Conservation (phyloP, 2,888 invertebrate species). For the Tridacna crocea region DNA sequence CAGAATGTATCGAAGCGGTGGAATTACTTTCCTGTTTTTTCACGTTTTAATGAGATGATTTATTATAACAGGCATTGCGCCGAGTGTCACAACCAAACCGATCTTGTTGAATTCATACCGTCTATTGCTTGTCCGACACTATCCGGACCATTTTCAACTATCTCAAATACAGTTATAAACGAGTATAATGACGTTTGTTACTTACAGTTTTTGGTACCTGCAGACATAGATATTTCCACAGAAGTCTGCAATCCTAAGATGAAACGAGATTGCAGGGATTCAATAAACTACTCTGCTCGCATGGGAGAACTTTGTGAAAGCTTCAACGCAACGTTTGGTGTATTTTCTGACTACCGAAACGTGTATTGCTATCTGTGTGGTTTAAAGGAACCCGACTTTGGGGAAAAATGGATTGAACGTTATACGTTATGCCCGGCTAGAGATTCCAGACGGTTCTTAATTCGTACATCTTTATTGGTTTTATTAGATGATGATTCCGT, state of each 20-base stretch:
- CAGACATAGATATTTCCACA: not conserved
- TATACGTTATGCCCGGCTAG: not conserved
- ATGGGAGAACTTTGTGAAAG: not conserved
- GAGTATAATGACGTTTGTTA: not conserved
- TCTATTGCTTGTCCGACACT: not conserved
- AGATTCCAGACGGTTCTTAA: not conserved
- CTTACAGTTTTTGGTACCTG: not conserved
- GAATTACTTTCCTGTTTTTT: not conserved
- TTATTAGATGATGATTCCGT: not conserved
- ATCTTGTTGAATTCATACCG: not conserved
- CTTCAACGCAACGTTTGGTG: not conserved
- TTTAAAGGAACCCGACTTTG: not conserved
- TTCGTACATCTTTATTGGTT: not conserved
- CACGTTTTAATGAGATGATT: not conserved
- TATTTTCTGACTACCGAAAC: not conserved
- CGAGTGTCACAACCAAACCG: not conserved
- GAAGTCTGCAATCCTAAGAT: not conserved
- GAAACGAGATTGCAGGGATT: not conserved
- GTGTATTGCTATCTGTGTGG: slow-evolving; percentile 4
- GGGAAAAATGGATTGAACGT: not conserved
- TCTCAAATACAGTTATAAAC: not conserved
- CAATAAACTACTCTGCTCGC: not conserved
- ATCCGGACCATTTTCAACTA: not conserved
- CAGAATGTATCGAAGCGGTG: not conserved
- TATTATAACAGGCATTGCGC: not conserved